Conservation (phyloP, 2,888 invertebrate genomes). For the Saturnia pavonia region DNA sequence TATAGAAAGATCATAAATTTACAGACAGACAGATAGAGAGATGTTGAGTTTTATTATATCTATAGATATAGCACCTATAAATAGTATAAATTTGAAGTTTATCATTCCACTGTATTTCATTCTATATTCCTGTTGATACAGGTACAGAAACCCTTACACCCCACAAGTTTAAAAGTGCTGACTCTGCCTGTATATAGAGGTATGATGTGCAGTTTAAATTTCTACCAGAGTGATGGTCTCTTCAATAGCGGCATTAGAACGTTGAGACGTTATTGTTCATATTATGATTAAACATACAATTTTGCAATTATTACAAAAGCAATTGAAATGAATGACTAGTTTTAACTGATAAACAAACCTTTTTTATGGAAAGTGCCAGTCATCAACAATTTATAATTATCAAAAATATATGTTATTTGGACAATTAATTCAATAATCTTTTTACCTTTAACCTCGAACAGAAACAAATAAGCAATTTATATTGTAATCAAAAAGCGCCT, state of each 20-base stretch:
- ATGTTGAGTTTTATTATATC: too few species aligned
- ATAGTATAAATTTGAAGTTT: too few species aligned
- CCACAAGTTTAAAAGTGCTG: neutral
- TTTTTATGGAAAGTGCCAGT: neutral
- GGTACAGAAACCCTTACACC: neutral
- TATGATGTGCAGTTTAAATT: neutral
- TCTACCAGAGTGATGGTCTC: neutral
- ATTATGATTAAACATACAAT: neutral
- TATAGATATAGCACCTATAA: too few species aligned
- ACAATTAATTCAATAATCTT: neutral
- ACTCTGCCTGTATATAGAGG: neutral
- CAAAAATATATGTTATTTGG: too few species aligned
- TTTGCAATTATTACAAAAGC: neutral
- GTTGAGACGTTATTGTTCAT: neutral
- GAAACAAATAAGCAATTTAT: neutral
- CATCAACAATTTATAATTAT: neutral
- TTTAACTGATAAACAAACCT: neutral
- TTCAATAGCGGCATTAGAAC: neutral
- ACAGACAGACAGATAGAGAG: too few species aligned
- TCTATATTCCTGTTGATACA: neutral
- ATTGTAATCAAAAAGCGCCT: conserved; percentile 28
- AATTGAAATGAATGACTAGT: too few species aligned
- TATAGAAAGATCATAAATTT: too few species aligned
- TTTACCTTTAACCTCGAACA: neutral
- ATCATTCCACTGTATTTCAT: neutral